Evolutionary conservation across 2,113 vertebrate genomes (phyloP), one percentile per base, ranked within the genome.

Genomic region (Misgurnus mizolepis): DNA sequence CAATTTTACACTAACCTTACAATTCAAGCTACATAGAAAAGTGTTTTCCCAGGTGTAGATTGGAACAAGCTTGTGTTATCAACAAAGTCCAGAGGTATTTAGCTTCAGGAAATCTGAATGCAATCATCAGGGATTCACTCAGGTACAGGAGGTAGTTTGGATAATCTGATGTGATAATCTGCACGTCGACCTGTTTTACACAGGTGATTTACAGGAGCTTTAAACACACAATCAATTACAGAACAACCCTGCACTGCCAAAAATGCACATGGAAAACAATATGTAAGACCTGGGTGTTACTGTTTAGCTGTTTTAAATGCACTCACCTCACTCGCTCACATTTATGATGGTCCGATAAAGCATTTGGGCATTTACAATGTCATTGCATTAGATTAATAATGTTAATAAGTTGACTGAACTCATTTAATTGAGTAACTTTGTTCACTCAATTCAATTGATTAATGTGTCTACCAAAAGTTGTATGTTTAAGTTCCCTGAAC

Each of bases 81-180:
- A 27, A 7, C 50, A 45, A n/a, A 73, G 49, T 17, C 9, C 7
- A 8, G 47, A 43, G 64, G 43, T 27, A 17, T 80, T 66, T 58
- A 72, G 34, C 39, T 50, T 73, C 40, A 47, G 34, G 11, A 66
- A 80, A 71, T 7, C 3, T 5, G 47, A 40, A 72, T 47, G 17
- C 50, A 18, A 73, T 73, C 43, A 80, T 5, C 40, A 8, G 40
- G 39, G 69, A 56, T 65, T 17, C 50, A 68, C 49, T 22, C 78
- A 64, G 67, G 77, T 62, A 58, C 41, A 69, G 22, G 67, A 71
- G 70, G 60, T 45, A 18, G 47, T 80, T 53, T 80, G 78, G 68
- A 65, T 80, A 73, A 73, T 61, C 70, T 71, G 58, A 80, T n/a
- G 6, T 15, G 65, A 55, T 80, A 41, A 64, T 79, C 47, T 50